A percentile compares a stretch with the other conserved stretches of the same genome.
Evolutionary conservation across 2,113 vertebrate species (phyloP).

Genomic region (Ceyx melanurus): DNA sequence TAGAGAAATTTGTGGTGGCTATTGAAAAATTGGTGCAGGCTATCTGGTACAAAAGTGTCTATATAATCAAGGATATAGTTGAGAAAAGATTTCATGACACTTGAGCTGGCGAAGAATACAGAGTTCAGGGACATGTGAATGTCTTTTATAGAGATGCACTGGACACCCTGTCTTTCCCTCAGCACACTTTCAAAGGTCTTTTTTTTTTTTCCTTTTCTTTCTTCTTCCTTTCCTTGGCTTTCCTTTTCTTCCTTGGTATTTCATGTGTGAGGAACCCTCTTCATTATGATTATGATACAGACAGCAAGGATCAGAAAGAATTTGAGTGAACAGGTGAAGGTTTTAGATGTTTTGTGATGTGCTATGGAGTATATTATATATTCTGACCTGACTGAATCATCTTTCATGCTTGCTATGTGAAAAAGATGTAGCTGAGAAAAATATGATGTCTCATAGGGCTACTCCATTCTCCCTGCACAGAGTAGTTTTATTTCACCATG

Average conservation of each 20-base stretch:
- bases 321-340: background rate
- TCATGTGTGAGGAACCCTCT: background rate
- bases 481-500: background rate
- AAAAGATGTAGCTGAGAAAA: background rate
- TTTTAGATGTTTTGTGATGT: background rate
- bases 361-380: background rate
- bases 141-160: background rate
- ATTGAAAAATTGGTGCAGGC: background rate
- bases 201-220: background rate
- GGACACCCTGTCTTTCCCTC: background rate
- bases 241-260: background rate
- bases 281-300: background rate
- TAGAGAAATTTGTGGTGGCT: background rate
- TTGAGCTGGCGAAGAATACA: background rate
- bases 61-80: background rate
- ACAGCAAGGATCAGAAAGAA: background rate
- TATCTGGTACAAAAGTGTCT: background rate
- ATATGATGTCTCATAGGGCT: fast-evolving
- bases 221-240: background rate
- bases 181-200: background rate
- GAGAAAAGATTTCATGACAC: background rate
- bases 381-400: background rate
- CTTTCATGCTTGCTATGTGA: background rate
- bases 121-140: background rate
- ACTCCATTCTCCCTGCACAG: background rate